These are phyloP conservation scores for Spicauda simplicius DNA, from an alignment of 2,888 invertebrate species.

Conservation along the genomic window DNA sequence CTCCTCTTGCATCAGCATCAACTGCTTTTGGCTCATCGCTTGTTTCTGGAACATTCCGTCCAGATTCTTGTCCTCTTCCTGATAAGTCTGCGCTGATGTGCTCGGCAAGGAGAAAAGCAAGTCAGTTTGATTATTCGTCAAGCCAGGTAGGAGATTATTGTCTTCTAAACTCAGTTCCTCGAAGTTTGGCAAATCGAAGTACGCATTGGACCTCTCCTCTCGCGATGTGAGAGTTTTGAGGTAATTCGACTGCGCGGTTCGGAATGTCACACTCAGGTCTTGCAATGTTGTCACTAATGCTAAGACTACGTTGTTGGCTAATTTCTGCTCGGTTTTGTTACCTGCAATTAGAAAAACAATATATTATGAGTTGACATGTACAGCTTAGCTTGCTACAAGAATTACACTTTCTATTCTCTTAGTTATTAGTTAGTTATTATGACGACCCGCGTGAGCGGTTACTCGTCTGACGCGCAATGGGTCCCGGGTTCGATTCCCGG, in stretches of 20 bases:
- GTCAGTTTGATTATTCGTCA: constrained; percentile 75
- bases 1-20: constrained; percentile 93
- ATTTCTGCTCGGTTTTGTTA: constrained; percentile 88
- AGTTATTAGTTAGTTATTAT: too few species aligned
- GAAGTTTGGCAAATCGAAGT: constrained; percentile 90
- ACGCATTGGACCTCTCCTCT: constrained; percentile 95
- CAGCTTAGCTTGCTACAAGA: neutral
- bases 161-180: constrained; percentile 85
- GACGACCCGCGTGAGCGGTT: too few species aligned
- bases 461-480: too few species aligned
- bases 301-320: constrained; percentile 93
- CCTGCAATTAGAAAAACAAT: constrained; percentile 79
- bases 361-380: too few species aligned
- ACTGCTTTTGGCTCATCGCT: constrained; percentile 88
- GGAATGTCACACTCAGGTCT: constrained; percentile 93
- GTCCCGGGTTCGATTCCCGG: too few species aligned
- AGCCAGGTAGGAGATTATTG: constrained; percentile 67
- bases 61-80: constrained; percentile 81
- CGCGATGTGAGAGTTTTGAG: constrained; percentile 94
- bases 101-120: constrained; percentile 72
- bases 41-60: constrained; percentile 84
- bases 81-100: constrained; percentile 65
- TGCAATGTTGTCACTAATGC: constrained; percentile 94
- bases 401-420: too few species aligned
- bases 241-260: constrained; percentile 94